Evolutionary conservation across 2,113 vertebrate species (phyloP).

Genomic region (Ailuropoda melanoleuca): DNA sequence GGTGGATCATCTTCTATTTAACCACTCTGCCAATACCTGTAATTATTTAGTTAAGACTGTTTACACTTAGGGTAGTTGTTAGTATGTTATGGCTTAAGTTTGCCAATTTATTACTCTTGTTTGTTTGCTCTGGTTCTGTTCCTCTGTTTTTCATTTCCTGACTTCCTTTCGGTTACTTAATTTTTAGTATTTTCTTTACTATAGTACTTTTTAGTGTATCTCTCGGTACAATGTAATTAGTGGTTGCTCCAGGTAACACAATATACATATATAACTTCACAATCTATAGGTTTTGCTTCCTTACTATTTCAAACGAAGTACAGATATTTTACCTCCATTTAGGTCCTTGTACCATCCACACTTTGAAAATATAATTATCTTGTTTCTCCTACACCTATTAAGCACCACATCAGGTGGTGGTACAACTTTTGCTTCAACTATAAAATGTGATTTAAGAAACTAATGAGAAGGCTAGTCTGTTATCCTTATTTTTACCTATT

Average conservation of each 20-base stretch:
- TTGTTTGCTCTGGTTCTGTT: neutral
- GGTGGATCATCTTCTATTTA: neutral
- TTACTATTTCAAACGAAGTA: neutral
- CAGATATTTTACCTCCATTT: neutral
- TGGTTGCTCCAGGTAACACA: neutral
- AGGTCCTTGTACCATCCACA: neutral
- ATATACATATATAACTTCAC: neutral
- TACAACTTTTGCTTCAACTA: slow-evolving; percentile 8
- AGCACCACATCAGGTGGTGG: neutral
- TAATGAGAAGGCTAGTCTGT: neutral
- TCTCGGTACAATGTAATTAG: neutral
- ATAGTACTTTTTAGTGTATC: neutral
- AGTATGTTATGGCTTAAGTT: neutral
- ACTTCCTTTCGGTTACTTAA: neutral
- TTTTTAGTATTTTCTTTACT: neutral
- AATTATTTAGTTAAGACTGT: neutral
- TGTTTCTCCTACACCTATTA: neutral
- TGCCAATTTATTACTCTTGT: neutral
- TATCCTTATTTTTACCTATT: neutral
- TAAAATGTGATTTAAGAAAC: slow-evolving; percentile 3
- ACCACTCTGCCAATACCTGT: neutral
- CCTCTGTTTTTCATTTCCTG: neutral
- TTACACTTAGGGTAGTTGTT: neutral
- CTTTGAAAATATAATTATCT: neutral
- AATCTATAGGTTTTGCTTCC: neutral